Conservation (phyloP, 2,113 vertebrate species). For the Peucedramus taeniatus region DNA sequence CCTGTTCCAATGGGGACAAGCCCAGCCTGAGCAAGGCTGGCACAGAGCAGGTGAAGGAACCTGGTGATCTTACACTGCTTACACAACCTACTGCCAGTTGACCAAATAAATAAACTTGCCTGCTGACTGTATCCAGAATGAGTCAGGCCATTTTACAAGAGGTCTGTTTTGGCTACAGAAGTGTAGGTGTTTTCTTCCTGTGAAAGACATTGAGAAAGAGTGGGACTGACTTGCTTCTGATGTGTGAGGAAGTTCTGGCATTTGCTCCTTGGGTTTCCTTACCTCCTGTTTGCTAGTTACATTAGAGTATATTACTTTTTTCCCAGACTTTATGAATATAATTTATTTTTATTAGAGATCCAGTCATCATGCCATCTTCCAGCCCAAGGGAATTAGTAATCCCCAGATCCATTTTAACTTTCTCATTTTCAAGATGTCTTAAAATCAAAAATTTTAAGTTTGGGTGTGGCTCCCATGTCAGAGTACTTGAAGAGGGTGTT, state of each 20-base stretch:
- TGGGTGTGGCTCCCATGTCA: not conserved
- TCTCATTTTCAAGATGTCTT: not conserved
- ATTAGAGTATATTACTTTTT: not conserved
- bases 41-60: not conserved
- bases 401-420: not conserved
- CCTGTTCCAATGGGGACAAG: rapidly evolving
- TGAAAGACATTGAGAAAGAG: not conserved
- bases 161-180: not conserved
- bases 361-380: not conserved
- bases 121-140: not conserved
- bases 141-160: not conserved
- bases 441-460: not conserved
- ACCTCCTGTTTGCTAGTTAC: not conserved
- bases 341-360: not conserved
- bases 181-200: not conserved
- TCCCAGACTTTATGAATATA: not conserved
- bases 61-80: not conserved
- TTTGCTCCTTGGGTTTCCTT: not conserved
- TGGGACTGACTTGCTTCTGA: not conserved
- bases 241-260: not conserved
- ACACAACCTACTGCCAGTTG: not conserved
- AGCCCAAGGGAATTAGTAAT: not conserved
- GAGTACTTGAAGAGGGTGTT: not conserved
- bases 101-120: not conserved
- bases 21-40: not conserved